These are phyloP conservation scores for Colletes collaris DNA, from an alignment of 2,888 invertebrate genomes.

Conservation along the genomic window DNA sequence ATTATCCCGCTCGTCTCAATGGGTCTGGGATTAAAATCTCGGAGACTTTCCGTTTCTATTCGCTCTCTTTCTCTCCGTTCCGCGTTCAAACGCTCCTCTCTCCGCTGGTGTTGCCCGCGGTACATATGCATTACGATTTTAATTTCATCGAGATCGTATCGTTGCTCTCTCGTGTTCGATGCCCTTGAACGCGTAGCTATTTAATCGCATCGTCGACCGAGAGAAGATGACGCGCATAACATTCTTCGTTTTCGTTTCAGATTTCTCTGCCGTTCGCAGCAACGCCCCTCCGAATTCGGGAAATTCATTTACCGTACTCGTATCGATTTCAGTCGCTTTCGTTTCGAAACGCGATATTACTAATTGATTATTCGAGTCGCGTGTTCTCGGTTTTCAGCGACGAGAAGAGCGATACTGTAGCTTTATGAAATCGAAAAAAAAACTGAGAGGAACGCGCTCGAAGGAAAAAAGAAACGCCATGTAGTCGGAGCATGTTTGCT, in stretches of 20 bases:
- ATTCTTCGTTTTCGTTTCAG: constrained; percentile 22
- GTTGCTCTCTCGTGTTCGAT: constrained; percentile 30
- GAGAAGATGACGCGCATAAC: neutral
- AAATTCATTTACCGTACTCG: constrained; percentile 16
- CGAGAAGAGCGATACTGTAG: neutral
- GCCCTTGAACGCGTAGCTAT: constrained; percentile 48
- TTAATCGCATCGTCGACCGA: constrained; percentile 37
- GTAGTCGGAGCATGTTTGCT: too few relatives aligned
- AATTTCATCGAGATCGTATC: constrained; percentile 54
- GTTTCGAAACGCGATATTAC: constrained; percentile 3
- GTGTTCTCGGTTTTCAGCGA: constrained; percentile 8
- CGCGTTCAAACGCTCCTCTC: constrained; percentile 7
- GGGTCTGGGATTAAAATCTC: constrained; percentile 65
- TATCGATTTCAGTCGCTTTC: neutral
- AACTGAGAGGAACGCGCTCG: neutral
- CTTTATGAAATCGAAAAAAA: too few relatives aligned
- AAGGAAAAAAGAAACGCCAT: too few relatives aligned
- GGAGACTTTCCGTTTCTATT: constrained; percentile 19
- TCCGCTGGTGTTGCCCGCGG: neutral
- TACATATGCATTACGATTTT: constrained; percentile 53
- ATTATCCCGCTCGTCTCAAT: constrained; percentile 69
- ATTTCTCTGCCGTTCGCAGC: constrained; percentile 8
- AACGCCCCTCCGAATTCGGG: neutral
- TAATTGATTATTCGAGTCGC: constrained; percentile 2
- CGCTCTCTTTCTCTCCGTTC: neutral